A percentile compares a stretch with the other conserved stretches of the same genome.
phyloP scores from a whole-genome alignment of 2,797 vertebrate species.

The Fringilla coelebs region DNA sequence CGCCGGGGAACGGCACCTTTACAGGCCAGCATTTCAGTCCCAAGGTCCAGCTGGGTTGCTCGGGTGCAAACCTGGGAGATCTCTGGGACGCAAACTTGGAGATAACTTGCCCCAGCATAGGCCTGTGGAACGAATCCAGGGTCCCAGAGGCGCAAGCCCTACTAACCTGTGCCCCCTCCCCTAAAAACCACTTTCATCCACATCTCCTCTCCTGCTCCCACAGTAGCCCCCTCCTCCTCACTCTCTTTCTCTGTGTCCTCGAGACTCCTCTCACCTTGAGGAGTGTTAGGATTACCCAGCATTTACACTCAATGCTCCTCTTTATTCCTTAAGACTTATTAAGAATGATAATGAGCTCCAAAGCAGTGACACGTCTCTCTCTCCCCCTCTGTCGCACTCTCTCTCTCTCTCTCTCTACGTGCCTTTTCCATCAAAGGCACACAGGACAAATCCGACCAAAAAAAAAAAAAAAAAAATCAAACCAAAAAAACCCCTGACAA shows the following conservation, averaged over 20 bases:
- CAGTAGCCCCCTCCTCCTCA: constrained; percentile 47
- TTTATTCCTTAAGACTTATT: constrained; percentile 99
- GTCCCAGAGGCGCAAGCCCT: rapidly evolving
- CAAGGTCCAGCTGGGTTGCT: neutral
- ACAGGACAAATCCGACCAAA: constrained; percentile 87
- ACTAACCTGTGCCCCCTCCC: neutral
- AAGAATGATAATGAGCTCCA: constrained; percentile 99
- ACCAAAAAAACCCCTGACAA: constrained; percentile 71
- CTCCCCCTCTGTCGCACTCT: constrained; percentile 79
- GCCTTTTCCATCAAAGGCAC: constrained; percentile 86
- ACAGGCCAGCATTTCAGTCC: neutral
- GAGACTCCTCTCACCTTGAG: constrained; percentile 98
- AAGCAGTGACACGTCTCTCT: constrained; percentile 88
- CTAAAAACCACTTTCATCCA: neutral
- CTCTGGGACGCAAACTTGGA: neutral
- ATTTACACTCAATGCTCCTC: constrained; percentile 96
- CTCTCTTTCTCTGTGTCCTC: constrained; percentile 82
- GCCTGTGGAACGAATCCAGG: neutral
- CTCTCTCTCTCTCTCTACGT: constrained; percentile 80
- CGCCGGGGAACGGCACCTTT: rapidly evolving
- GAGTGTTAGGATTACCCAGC: constrained; percentile 98
- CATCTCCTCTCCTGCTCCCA: neutral
- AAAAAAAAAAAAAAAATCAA: constrained; percentile 75
- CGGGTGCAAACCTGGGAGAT: neutral
- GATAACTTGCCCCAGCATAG: neutral